A percentile compares a stretch with the other conserved stretches of the same genome.
These are phyloP conservation scores for Oryctes rhinoceros DNA, from an alignment of 1,140 invertebrate species.

Conservation along the genomic window DNA sequence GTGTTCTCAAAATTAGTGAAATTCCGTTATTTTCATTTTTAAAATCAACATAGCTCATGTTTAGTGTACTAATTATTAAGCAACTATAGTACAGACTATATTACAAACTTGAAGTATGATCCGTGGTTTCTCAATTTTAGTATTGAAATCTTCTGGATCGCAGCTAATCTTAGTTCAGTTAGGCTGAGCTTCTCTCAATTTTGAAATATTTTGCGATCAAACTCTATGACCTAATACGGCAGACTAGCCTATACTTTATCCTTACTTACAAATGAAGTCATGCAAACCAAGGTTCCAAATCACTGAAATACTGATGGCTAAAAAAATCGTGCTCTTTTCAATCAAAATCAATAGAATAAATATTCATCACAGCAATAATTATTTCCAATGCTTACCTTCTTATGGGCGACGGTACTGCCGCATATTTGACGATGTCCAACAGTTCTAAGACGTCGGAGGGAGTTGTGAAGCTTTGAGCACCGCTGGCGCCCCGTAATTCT, in stretches of 20 bases:
- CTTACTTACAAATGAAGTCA: slow-evolving; percentile 48
- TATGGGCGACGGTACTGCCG: slow-evolving; percentile 32
- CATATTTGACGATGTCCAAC: slow-evolving; percentile 49
- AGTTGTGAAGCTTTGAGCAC: slow-evolving; percentile 47
- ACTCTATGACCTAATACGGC: not conserved
- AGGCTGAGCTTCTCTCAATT: too few species aligned
- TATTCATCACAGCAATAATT: slow-evolving; percentile 32
- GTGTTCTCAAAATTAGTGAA: too few species aligned
- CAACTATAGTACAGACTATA: too few species aligned
- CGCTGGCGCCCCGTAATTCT: slow-evolving; percentile 69
- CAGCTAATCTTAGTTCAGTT: too few species aligned
- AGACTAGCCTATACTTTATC: not conserved
- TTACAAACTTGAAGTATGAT: too few species aligned
- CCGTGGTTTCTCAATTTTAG: too few species aligned
- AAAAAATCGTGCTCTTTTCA: slow-evolving; percentile 44
- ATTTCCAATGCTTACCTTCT: slow-evolving; percentile 28
- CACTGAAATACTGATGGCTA: slow-evolving; percentile 52
- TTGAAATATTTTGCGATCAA: too few species aligned
- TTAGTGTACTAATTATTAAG: too few species aligned
- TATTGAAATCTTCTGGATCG: too few species aligned
- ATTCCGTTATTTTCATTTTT: too few species aligned
- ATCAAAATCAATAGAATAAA: slow-evolving; percentile 38
- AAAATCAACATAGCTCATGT: too few species aligned
- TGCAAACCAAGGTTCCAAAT: slow-evolving; percentile 55
- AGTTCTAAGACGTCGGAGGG: slow-evolving; percentile 53